phyloP scores from a whole-genome alignment of 2,888 invertebrate species.

The Netelia inedita region DNA sequence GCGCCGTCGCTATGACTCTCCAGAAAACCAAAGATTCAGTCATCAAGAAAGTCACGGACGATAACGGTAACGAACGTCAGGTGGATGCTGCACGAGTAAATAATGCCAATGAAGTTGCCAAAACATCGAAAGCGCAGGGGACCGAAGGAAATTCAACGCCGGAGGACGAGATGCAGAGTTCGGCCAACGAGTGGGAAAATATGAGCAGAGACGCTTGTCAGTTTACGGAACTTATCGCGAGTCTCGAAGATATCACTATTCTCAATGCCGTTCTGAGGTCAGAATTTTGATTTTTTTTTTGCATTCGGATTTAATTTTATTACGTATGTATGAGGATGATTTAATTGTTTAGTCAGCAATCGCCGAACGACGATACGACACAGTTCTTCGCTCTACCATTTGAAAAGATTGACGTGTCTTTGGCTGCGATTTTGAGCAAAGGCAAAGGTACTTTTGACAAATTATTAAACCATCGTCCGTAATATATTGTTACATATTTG shows the following conservation, averaged over 20 bases:
- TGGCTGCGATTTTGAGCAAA: constrained; percentile 82
- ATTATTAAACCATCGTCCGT: constrained; percentile 17
- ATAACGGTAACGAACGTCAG: constrained; percentile 75
- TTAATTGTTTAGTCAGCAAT: constrained; percentile 75
- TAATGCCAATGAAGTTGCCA: constrained; percentile 74
- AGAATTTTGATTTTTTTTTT: constrained; percentile 22
- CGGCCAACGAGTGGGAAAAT: constrained; percentile 90
- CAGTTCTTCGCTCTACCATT: constrained; percentile 79
- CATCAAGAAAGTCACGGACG: constrained; percentile 67
- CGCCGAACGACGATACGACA: constrained; percentile 77
- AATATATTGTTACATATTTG: constrained; percentile 4
- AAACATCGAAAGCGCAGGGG: constrained; percentile 80
- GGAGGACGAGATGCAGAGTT: constrained; percentile 86
- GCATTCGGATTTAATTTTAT: background rate
- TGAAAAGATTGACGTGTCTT: constrained; percentile 80
- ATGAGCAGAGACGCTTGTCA: constrained; percentile 94
- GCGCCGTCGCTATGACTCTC: constrained; percentile 89
- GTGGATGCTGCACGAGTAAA: constrained; percentile 64
- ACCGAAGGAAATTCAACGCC: constrained; percentile 75
- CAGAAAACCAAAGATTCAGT: constrained; percentile 84
- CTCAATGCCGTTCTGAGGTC: constrained; percentile 89
- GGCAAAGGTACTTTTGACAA: constrained; percentile 82
- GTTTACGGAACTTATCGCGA: constrained; percentile 95
- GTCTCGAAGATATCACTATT: constrained; percentile 95
- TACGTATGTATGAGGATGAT: background rate